Conservation (phyloP, 2,797 vertebrate species). For the Vespertilio murinus region DNA sequence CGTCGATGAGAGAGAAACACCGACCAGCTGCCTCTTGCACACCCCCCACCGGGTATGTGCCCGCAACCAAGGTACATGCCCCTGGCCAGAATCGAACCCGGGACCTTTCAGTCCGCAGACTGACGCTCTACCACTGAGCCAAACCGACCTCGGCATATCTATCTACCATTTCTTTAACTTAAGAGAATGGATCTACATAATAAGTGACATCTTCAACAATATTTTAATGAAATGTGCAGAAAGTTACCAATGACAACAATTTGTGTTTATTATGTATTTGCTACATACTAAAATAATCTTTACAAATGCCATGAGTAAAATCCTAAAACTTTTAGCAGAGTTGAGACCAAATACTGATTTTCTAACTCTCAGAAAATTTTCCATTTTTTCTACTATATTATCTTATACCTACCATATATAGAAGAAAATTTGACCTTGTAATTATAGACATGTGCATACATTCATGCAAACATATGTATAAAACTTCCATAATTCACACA, state of each 20-base stretch:
- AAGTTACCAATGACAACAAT: constrained; percentile 6
- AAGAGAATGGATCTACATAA: not conserved
- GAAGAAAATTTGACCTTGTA: not conserved
- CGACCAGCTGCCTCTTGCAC: too few species aligned
- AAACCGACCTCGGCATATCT: too few species aligned
- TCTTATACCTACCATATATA: not conserved
- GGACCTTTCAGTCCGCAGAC: too few species aligned
- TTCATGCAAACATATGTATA: not conserved
- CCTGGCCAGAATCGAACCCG: too few species aligned
- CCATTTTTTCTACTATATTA: not conserved
- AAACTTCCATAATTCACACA: not conserved
- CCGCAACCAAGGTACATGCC: too few species aligned
- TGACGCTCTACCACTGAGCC: too few species aligned
- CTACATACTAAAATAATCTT: not conserved
- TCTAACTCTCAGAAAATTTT: not conserved
- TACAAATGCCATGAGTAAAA: not conserved
- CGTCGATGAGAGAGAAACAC: too few species aligned
- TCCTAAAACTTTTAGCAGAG: not conserved
- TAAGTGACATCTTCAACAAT: not conserved
- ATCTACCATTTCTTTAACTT: not conserved
- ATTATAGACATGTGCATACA: not conserved
- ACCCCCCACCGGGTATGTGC: too few species aligned
- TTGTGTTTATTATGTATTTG: constrained; percentile 6
- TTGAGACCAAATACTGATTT: constrained; percentile 9
- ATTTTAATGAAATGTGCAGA: not conserved